Base-by-base conservation (phyloP, 2,888 invertebrate species). In the Hydropsyche betteni region DNA sequence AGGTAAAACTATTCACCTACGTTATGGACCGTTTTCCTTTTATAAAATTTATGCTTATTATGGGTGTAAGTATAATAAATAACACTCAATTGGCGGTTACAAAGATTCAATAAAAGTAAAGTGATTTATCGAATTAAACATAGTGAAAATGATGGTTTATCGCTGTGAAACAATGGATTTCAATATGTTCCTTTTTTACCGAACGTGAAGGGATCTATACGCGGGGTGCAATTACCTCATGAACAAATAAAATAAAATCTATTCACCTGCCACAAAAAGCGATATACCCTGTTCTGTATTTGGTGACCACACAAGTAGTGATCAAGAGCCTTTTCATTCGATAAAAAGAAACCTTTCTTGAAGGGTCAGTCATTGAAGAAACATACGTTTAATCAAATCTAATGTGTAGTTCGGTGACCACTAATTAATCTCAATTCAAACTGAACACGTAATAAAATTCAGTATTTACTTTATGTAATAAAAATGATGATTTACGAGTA, bases 11-110 rank as follows among this genome's bases (percentile, higher is more conserved):
- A 33, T 51, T 53, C 70, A 33, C 64, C 70, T 52, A 24, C 70
- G n/a, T n/a, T 5, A 24, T 33, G 24, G 69, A 51, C 44, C 38
- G 44, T 69, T 69, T 69, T 16, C 14, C 16, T 68, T 4, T 10
- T 12, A 36, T 64, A n/a, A 70, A 70, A 70, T 70, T 70, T 70
- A 70, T 70, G 70, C 34, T 70, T 70, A 70, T 70, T 70, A 70
- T 14, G 7, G 70, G 70, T 53, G 16, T 69, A 38, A 44, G 70
- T 50, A 53, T 53, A 14, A 34, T 70, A 53, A 51, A 53, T 51
- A 70, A 70, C 8, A 24, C 36, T 10, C 24, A 53, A 70, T 70
- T 70, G 52, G 5, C 12, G 55, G 53, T 16, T 69, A 51, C 16
- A 38, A 70, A 70, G 14, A 69, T 69, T 70, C 70, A 70, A 70